Evolutionary conservation across 2,113 vertebrate species (phyloP).

Genomic region (Oncorhynchus keta): DNA sequence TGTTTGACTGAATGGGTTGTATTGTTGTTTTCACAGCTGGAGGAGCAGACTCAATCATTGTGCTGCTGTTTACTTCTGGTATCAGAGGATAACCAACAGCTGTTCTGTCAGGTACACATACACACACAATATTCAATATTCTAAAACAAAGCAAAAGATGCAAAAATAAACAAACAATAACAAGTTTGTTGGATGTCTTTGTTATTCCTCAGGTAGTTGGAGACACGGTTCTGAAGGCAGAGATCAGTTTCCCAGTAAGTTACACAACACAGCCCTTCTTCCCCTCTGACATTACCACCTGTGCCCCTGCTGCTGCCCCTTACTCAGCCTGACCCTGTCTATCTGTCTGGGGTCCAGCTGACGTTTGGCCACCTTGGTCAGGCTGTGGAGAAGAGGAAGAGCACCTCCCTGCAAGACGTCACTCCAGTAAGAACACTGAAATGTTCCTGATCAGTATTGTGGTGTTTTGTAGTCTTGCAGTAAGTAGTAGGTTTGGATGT

Average conservation of each 20-base stretch:
- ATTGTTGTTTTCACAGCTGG: conserved; percentile 61
- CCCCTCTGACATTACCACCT: not conserved
- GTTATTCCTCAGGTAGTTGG: conserved; percentile 73
- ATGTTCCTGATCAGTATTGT: no score
- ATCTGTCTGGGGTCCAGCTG: conserved; percentile 59
- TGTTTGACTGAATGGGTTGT: no score
- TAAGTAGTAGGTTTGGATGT: no score
- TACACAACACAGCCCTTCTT: not conserved
- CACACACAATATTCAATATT: not conserved
- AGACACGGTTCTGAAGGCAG: conserved; percentile 76
- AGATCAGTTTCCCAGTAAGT: conserved; percentile 81
- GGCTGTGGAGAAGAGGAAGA: conserved; percentile 77
- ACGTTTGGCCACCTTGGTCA: conserved; percentile 74
- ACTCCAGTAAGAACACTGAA: conserved; percentile 64
- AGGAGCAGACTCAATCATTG: conserved; percentile 75
- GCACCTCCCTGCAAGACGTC: conserved; percentile 76
- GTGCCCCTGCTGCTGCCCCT: conserved; percentile 13
- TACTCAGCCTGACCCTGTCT: not conserved
- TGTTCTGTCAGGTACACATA: conserved; percentile 80
- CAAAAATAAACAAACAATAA: not conserved
- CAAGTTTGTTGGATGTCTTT: not conserved
- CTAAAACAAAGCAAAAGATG: not conserved
- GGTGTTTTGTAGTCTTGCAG: conserved; percentile 70
- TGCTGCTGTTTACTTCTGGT: conserved; percentile 80
- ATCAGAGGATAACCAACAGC: conserved; percentile 80